Conservation (phyloP, 2,797 vertebrate species). For the Mus spretus region DNA sequence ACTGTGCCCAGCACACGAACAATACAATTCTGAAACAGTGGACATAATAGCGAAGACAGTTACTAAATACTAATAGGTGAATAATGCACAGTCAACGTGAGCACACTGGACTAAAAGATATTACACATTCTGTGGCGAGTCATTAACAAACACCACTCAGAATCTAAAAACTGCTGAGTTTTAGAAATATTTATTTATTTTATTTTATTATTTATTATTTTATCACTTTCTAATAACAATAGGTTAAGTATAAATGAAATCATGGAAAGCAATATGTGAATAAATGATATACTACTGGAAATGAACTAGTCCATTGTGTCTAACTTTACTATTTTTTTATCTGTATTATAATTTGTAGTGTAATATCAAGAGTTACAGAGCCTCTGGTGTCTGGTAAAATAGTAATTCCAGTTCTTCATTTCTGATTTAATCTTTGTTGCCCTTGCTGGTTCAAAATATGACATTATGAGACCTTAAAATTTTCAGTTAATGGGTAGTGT, state of each 20-base stretch:
- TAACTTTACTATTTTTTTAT: neutral
- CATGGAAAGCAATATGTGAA: neutral
- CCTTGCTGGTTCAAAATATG: neutral
- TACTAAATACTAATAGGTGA: neutral
- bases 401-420: neutral
- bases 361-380: neutral
- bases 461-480: constrained; percentile 19
- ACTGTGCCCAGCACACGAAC: neutral
- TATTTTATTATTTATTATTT: neutral
- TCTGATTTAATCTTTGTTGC: constrained; percentile 46
- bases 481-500: neutral
- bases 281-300: neutral
- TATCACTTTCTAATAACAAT: neutral
- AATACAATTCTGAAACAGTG: neutral
- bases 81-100: neutral
- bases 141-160: too few relatives aligned
- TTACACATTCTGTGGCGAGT: neutral
- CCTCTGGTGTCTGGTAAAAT: neutral
- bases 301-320: neutral
- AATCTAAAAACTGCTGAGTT: too few relatives aligned
- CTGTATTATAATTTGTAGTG: neutral
- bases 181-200: neutral
- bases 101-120: neutral
- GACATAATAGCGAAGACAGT: too few relatives aligned
- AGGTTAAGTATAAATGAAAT: neutral